A percentile compares a stretch with the other conserved stretches of the same genome.
Conservation (phyloP, 2,113 vertebrate genomes). For the Planiliza haematocheilus region DNA sequence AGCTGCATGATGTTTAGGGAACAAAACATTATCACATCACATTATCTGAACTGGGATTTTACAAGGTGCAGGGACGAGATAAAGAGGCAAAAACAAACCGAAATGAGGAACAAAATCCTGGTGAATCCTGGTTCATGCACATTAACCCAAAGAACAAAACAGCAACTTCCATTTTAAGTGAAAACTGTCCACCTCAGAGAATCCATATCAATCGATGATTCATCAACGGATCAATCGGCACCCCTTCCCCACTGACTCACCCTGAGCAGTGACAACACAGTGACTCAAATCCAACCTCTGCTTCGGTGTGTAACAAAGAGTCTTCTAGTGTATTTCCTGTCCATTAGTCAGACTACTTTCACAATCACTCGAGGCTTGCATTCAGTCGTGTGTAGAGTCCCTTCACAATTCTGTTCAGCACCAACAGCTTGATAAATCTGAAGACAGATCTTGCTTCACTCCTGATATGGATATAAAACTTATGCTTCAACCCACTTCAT, state of each 20-base stretch:
- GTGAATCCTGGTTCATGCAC: neutral
- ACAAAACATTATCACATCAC: too few species aligned
- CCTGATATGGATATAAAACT: constrained; percentile 10
- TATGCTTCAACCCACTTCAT: neutral
- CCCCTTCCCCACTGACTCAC: constrained; percentile 42
- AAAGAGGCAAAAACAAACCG: too few species aligned
- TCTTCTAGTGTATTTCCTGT: neutral
- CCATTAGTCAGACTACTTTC: neutral
- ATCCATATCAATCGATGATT: constrained; percentile 68
- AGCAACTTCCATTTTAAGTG: constrained; percentile 11
- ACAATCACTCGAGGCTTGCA: neutral
- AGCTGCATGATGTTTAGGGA: too few species aligned
- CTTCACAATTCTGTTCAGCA: neutral
- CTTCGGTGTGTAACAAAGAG: constrained; percentile 18
- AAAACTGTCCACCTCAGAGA: neutral
- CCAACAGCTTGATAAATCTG: neutral
- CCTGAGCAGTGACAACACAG: constrained; percentile 46
- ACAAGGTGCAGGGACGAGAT: too few species aligned
- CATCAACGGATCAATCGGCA: constrained; percentile 47
- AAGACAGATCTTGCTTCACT: neutral
- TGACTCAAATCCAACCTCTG: constrained; percentile 47
- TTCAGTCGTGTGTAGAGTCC: neutral
- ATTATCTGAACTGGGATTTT: too few species aligned
- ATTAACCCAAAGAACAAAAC: neutral
- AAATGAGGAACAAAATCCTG: neutral